Evolutionary conservation across 1,140 invertebrate genomes (phyloP).

Genomic region (Mactra quadrangularis): DNA sequence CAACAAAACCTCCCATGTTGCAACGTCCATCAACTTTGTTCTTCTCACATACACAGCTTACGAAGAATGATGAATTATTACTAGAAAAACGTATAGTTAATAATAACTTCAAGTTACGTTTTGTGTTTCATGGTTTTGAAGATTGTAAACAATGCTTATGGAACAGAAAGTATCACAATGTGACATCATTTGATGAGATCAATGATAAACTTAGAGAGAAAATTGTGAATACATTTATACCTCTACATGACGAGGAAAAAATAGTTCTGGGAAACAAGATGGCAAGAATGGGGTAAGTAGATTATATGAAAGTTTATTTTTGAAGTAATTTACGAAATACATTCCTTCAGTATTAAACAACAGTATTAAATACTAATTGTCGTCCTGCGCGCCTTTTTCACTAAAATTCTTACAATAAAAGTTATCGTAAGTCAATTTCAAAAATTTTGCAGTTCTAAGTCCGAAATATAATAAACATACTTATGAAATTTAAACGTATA

Average conservation of each 20-base stretch:
- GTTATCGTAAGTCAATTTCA: too few species aligned
- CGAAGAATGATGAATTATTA: constrained; percentile 13
- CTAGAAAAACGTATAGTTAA: constrained; percentile 11
- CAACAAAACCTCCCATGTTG: too few species aligned
- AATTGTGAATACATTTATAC: neutral
- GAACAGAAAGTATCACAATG: neutral
- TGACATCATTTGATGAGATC: constrained; percentile 13
- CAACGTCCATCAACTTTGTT: too few species aligned
- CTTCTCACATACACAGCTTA: neutral
- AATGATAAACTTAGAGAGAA: constrained; percentile 11
- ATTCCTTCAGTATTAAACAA: too few species aligned
- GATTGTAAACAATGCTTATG: constrained; percentile 5
- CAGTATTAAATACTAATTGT: too few species aligned
- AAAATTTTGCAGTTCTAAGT: too few species aligned
- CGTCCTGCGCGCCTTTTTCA: too few species aligned
- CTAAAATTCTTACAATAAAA: too few species aligned
- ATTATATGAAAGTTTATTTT: neutral
- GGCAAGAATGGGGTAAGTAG: constrained; percentile 28
- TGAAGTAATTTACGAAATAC: too few species aligned
- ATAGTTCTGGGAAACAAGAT: constrained; percentile 23
- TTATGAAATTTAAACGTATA: too few species aligned
- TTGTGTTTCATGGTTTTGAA: constrained; percentile 4
- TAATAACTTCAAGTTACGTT: neutral
- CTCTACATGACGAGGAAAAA: neutral
- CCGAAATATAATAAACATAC: too few species aligned